phyloP scores from a whole-genome alignment of 2,888 invertebrate genomes.

The Drosophila maculinotata region DNA sequence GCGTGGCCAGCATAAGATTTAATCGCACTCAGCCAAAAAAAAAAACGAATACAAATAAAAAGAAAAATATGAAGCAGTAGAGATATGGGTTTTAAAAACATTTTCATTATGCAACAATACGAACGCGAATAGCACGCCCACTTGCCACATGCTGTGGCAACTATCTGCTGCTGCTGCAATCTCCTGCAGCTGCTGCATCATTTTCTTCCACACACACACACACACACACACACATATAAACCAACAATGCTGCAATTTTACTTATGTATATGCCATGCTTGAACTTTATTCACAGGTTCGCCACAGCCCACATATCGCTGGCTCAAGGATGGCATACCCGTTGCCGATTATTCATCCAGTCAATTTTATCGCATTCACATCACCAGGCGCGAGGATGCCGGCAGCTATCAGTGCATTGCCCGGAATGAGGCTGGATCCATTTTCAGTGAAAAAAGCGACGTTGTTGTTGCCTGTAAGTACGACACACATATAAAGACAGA shows the following conservation, averaged over 20 bases:
- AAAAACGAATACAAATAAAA: neutral
- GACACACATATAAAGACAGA: slow-evolving; percentile 1
- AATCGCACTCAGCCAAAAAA: slow-evolving; percentile 55
- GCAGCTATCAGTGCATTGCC: slow-evolving; percentile 96
- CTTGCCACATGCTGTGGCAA: slow-evolving; percentile 7
- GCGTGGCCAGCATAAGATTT: slow-evolving; percentile 58
- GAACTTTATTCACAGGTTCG: slow-evolving; percentile 84
- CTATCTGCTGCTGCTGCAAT: slow-evolving; percentile 2
- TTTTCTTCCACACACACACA: neutral
- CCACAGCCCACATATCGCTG: slow-evolving; percentile 97
- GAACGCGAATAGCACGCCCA: slow-evolving; percentile 21
- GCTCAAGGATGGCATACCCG: slow-evolving; percentile 93
- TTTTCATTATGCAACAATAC: slow-evolving; percentile 64
- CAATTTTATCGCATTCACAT: slow-evolving; percentile 93
- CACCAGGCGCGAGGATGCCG: slow-evolving; percentile 93
- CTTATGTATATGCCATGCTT: slow-evolving; percentile 23
- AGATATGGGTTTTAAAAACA: slow-evolving; percentile 45
- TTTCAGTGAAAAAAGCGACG: slow-evolving; percentile 95
- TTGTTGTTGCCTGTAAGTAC: slow-evolving; percentile 96
- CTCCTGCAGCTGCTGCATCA: slow-evolving; percentile 4
- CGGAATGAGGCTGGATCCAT: slow-evolving; percentile 96
- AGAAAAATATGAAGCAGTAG: neutral
- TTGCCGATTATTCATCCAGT: slow-evolving; percentile 93
- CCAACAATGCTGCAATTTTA: neutral
- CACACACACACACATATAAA: neutral